A percentile compares a stretch with the other conserved stretches of the same genome.
Conservation (phyloP, 2,113 vertebrate species). For the Motacilla alba region DNA sequence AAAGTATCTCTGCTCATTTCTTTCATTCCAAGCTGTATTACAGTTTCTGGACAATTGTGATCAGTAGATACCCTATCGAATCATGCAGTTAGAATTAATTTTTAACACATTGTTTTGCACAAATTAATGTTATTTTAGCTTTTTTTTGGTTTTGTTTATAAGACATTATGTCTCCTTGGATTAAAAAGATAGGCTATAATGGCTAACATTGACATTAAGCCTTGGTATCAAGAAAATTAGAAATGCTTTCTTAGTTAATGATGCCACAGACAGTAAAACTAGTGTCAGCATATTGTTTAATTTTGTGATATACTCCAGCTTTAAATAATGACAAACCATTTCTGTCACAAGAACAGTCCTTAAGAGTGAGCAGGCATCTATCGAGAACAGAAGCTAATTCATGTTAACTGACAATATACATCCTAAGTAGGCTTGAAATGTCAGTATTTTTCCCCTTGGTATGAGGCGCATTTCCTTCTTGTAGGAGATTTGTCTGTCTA, state of each 20-base stretch:
- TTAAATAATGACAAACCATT: background rate
- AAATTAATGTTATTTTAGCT: background rate
- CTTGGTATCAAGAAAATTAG: background rate
- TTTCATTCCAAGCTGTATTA: background rate
- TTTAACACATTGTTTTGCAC: background rate
- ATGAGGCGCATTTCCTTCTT: background rate
- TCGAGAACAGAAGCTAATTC: background rate
- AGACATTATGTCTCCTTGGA: background rate
- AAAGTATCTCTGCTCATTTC: background rate
- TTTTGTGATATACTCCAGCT: background rate
- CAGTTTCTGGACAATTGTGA: background rate
- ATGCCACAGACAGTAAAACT: background rate
- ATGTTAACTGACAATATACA: background rate
- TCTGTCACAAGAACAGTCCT: background rate
- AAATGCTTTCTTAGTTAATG: background rate
- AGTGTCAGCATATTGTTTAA: background rate
- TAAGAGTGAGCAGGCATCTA: background rate
- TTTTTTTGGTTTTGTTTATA: background rate
- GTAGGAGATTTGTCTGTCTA: background rate
- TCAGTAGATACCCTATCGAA: background rate
- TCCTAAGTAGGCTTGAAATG: background rate
- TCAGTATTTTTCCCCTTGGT: slow-evolving; percentile 15
- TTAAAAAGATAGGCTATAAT: background rate
- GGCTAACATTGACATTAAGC: background rate
- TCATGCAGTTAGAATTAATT: background rate